These are phyloP conservation scores for Eira barbara DNA, from an alignment of 2,113 vertebrate species.

Conservation along the genomic window DNA sequence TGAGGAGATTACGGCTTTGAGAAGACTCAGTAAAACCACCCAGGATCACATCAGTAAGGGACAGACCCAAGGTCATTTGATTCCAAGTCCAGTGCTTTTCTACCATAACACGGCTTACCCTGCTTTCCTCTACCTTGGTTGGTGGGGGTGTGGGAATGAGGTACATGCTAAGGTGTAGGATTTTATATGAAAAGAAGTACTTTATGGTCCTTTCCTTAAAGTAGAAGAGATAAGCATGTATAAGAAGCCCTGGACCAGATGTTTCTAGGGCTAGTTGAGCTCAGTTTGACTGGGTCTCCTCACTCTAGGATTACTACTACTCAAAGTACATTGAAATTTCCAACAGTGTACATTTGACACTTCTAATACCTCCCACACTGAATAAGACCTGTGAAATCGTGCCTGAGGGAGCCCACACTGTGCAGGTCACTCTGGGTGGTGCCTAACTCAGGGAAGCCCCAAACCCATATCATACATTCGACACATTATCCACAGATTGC, in stretches of 20 bases:
- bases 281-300: constrained; percentile 15
- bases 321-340: not conserved
- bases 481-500: not conserved
- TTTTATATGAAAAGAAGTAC: not conserved
- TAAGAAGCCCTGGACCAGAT: not conserved
- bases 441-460: not conserved
- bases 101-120: not conserved
- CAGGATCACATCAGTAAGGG: not conserved
- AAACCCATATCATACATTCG: not conserved
- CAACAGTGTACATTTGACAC: not conserved
- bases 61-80: not conserved
- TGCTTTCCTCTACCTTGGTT: not conserved
- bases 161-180: not conserved
- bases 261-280: not conserved
- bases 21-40: not conserved
- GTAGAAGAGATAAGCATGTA: not conserved
- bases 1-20: not conserved
- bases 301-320: not conserved
- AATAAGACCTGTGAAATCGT: not conserved
- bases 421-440: not conserved
- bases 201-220: constrained; percentile 33
- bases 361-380: not conserved
- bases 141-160: not conserved
- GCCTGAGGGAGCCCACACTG: not conserved
- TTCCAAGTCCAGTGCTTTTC: not conserved